Conservation (phyloP, 2,113 vertebrate species). For the Neopipo cinnamomea region DNA sequence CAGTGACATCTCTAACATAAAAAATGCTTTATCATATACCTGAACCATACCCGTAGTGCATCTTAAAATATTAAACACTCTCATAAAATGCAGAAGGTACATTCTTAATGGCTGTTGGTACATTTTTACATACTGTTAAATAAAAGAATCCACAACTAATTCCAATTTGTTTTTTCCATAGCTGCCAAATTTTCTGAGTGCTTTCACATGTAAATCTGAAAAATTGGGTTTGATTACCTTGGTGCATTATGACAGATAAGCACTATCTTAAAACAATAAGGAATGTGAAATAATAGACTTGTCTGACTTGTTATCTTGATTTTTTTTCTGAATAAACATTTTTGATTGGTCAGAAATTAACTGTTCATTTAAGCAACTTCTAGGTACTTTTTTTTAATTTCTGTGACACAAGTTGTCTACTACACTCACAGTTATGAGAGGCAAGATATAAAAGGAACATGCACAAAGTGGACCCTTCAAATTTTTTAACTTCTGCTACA, state of each 20-base stretch:
- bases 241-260: not conserved
- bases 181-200: not conserved
- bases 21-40: not conserved
- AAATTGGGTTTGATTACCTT: not conserved
- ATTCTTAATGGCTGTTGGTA: not conserved
- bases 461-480: not conserved
- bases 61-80: not conserved
- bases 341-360: not conserved
- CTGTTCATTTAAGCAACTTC: not conserved
- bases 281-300: not conserved
- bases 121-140: not conserved
- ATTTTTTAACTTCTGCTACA: not conserved
- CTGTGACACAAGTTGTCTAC: not conserved
- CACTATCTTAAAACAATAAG: not conserved
- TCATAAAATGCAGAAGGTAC: not conserved
- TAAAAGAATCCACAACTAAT: not conserved
- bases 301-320: not conserved
- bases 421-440: not conserved
- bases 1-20: not conserved
- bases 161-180: not conserved
- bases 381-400: not conserved
- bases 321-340: not conserved
- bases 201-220: not conserved
- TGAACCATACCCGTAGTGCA: not conserved
- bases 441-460: not conserved